Base-by-base conservation (phyloP, 2,888 invertebrate genomes). In the Dorcus parallelipipedus region DNA sequence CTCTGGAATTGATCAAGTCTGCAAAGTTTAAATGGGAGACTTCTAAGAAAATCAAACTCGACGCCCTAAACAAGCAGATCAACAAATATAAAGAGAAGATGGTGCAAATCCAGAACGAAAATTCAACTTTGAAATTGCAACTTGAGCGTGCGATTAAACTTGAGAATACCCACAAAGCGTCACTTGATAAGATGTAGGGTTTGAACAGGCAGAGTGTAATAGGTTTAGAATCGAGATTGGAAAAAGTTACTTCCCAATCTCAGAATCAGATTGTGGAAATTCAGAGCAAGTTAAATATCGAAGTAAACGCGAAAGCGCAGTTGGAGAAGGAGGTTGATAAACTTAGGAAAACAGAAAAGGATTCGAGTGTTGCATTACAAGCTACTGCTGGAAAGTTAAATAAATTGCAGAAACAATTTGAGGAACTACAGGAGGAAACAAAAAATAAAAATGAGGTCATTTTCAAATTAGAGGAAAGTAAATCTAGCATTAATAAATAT, bases 1-100 rank as follows among this genome's bases (percentile, higher is more conserved):
- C 90, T 9, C 82, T 90, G 61, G 86, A 87, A 65, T 72, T 90
- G 9, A 84, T 86, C 42, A 81, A 83, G 56, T 82, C 84, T 5
- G 81, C 87, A 0, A 85, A 86, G 68, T 76, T 80, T 9, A 85
- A 86, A 69, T 83, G 83, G 79, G 83, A 83, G 10, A 84, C 84
- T 64, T 80, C 84, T 0, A 83, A 84, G 65, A 80, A 81, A 67
- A 80, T 79, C 55, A 87, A 83, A 73, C 73, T 79, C 14, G 74
- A 79, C 0, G 73, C 59, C 69, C 75, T 69, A 68, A 79, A 71
- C 66, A 74, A 69, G 62, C 78, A 68, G 71, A 75, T 64, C 43
- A 75, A 73, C 56, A 85, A 69, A 71, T 82, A 42, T 71, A 83
- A 77, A 64, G 78, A 70, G 62, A 82, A 75, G 71, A 83, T 76